Percentiles rank a stretch among this genome's conserved stretches.
phyloP scores from a whole-genome alignment of 1,140 invertebrate species.

The Matsumurasca onukii region DNA sequence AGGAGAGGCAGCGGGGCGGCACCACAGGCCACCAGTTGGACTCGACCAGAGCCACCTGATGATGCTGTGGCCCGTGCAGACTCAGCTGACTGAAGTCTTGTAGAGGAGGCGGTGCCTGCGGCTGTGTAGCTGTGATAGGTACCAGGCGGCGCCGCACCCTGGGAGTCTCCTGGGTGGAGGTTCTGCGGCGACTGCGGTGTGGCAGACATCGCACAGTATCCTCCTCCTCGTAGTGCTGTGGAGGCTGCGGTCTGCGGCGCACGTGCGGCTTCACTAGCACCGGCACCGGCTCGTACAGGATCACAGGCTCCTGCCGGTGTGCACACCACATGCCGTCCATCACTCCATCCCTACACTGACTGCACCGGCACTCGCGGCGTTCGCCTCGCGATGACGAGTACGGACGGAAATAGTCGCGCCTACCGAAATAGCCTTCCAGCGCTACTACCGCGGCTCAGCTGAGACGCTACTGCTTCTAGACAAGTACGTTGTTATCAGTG shows the following conservation, averaged over 20 bases:
- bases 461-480: constrained; percentile 8
- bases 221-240: background rate
- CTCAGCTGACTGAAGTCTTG: constrained; percentile 2
- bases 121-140: constrained; percentile 33
- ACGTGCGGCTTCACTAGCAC: background rate
- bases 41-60: constrained; percentile 44
- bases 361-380: background rate
- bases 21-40: constrained; percentile 42
- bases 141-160: constrained; percentile 45
- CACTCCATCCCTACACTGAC: background rate
- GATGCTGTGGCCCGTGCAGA: constrained; percentile 45
- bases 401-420: constrained; percentile 25
- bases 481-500: background rate
- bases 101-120: constrained; percentile 30
- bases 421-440: constrained; percentile 27
- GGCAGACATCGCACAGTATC: constrained; percentile 48
- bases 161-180: constrained; percentile 49
- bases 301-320: background rate
- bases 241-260: constrained; percentile 1
- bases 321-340: background rate
- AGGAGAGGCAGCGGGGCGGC: no score
- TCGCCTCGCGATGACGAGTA: constrained; percentile 5
- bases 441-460: background rate
- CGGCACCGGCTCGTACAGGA: constrained; percentile 20
- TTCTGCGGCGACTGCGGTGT: constrained; percentile 47